phyloP scores from a whole-genome alignment of 2,797 vertebrate species.

The Danio tinwini region DNA sequence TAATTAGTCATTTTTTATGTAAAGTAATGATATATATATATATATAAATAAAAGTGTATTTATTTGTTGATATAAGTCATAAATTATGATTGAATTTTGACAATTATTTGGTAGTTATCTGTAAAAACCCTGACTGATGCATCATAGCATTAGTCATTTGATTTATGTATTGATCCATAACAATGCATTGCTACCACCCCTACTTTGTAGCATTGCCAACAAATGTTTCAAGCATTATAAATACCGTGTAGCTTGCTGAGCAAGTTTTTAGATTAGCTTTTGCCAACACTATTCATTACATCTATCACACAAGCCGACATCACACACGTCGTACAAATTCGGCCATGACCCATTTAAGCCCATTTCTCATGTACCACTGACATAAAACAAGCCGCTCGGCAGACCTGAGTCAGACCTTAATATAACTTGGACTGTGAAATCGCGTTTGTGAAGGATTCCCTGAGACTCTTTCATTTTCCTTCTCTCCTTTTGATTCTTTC shows the following conservation, averaged over 20 bases:
- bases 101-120: too few relatives aligned
- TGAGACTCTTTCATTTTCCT: slow-evolving; percentile 30
- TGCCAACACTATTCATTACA: slow-evolving; percentile 1
- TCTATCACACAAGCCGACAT: slow-evolving; percentile 8
- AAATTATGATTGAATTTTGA: too few relatives aligned
- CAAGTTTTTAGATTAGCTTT: slow-evolving; percentile 7
- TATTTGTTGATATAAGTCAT: too few relatives aligned
- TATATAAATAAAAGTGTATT: too few relatives aligned
- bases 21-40: too few relatives aligned
- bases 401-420: slow-evolving; percentile 39
- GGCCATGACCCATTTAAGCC: slow-evolving; percentile 9
- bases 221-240: neutral
- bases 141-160: too few relatives aligned
- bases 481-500: slow-evolving; percentile 30
- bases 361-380: slow-evolving; percentile 29
- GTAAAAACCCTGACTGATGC: too few relatives aligned
- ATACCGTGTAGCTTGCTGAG: slow-evolving; percentile 12
- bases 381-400: slow-evolving; percentile 21
- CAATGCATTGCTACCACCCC: too few relatives aligned
- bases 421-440: slow-evolving; percentile 36
- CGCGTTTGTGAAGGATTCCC: slow-evolving; percentile 27
- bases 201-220: too few relatives aligned
- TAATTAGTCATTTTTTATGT: too few relatives aligned
- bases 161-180: too few relatives aligned
- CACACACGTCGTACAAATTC: neutral